Conservation (phyloP, 2,888 invertebrate species). For the Caprella mutica region DNA sequence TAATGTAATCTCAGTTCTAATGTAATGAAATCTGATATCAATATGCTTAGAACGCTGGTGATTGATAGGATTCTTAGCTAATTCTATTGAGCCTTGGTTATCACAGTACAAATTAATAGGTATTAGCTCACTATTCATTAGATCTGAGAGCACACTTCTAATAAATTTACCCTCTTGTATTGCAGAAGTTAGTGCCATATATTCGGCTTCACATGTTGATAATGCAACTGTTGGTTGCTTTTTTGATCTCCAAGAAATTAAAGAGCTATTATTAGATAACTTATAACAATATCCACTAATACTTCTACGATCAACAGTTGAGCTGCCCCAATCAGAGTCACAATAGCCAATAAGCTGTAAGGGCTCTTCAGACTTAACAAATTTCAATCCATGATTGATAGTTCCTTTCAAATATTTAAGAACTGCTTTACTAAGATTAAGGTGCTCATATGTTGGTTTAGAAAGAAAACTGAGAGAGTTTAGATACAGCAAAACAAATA, state of each 20-base stretch:
- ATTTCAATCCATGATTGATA: background rate
- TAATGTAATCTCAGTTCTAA: background rate
- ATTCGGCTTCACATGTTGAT: constrained; percentile 19
- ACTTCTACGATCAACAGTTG: background rate
- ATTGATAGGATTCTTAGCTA: too few relatives aligned
- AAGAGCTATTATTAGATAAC: background rate
- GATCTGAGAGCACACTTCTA: too few relatives aligned
- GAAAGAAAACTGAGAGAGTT: background rate
- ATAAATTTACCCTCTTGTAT: too few relatives aligned
- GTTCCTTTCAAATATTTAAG: constrained; percentile 4
- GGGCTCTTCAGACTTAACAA: constrained; percentile 1
- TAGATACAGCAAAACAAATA: background rate
- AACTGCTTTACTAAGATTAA: constrained; percentile 1
- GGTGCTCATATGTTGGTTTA: background rate
- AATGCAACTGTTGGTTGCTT: constrained; percentile 12
- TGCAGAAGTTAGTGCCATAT: background rate
- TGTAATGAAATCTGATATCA: background rate
- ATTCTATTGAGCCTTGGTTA: too few relatives aligned
- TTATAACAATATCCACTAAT: background rate
- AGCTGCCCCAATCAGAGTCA: background rate
- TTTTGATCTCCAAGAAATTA: constrained; percentile 12
- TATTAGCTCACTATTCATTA: too few relatives aligned
- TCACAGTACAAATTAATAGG: background rate
- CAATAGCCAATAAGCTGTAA: constrained; percentile 4
- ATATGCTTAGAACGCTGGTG: constrained; percentile 5